These are phyloP conservation scores for Caiman crocodilus DNA, from an alignment of 2,797 vertebrate species.

Conservation along the genomic window DNA sequence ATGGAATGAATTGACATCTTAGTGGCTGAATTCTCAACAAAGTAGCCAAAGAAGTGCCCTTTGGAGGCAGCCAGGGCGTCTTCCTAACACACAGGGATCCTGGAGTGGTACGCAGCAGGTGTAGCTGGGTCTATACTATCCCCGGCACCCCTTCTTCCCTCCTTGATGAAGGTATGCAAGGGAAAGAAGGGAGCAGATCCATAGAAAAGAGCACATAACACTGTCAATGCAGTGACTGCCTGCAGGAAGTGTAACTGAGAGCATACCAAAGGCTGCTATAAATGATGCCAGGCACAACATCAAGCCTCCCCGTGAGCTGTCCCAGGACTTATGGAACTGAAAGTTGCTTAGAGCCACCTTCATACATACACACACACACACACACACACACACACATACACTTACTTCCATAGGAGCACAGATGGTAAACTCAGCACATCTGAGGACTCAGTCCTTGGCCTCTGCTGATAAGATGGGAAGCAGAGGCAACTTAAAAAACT, in stretches of 20 bases:
- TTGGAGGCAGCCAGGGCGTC: neutral
- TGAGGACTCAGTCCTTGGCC: neutral
- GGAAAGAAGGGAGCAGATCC: neutral
- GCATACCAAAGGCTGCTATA: slow-evolving; percentile 36
- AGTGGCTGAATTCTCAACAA: neutral
- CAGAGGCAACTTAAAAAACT: neutral
- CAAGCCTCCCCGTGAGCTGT: neutral
- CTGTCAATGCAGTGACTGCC: slow-evolving; percentile 26
- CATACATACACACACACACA: too few species aligned
- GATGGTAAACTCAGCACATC: slow-evolving; percentile 28
- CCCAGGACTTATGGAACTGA: neutral
- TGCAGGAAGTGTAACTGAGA: neutral
- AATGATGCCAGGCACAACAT: slow-evolving; percentile 45
- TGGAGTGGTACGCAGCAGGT: neutral
- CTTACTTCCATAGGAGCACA: neutral
- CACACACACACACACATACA: neutral
- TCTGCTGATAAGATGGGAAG: neutral
- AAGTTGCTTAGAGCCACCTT: neutral
- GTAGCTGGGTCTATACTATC: too few species aligned
- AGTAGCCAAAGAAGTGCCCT: neutral
- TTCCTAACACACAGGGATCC: neutral
- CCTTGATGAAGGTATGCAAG: neutral
- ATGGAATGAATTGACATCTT: neutral
- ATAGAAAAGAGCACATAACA: slow-evolving; percentile 18
- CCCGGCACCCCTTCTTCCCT: neutral